Evolutionary conservation across 2,113 vertebrate species (phyloP), one percentile per base, ranked within the genome.

Genomic region (Formicarius rufipectus): DNA sequence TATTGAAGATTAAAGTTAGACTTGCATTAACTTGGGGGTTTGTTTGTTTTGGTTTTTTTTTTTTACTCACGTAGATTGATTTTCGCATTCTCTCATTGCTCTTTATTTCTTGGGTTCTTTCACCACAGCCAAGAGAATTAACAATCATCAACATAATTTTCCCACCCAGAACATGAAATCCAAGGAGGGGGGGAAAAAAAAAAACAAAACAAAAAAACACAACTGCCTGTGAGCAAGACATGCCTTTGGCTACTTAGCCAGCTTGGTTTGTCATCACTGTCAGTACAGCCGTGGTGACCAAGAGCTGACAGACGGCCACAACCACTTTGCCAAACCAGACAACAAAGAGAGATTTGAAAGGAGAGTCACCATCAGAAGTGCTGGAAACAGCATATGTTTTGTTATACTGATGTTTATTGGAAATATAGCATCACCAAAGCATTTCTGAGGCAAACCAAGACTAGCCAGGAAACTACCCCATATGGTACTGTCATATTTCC

Each of bases 401-500:
- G 84, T 93, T 88, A 37, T 52, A 75, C 67, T 84, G 88, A 56
- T 84, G 60, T 85, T 96, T 97, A 90, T 58, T 96, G 96, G 94
- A 94, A 97, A 52, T n/a, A 76, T 5, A 94, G 88, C 93, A 75
- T 95, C 95, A 97, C 96, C 92, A 75, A 94, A 93, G 96, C 87
- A 97, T 93, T 92, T 96, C 81, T 89, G 96, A 97, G 91, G 89
- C 87, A 95, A 98, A 97, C 84, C 96, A 93, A 90, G 93, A 53
- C 67, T 89, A 95, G 69, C 92, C 96, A 92, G 91, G 68, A 96
- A 94, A 93, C 24, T 82, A 84, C 53, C 50, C n/a, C 71, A 62
- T 50, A 63, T 5, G 17, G 19, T 60, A 90, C 81, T 97, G 96
- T 84, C 90, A 88, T 89, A 89, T 90, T 96, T 95, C 94, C 79